Conservation (phyloP, 2,797 vertebrate species). For the Florisuga fusca region DNA sequence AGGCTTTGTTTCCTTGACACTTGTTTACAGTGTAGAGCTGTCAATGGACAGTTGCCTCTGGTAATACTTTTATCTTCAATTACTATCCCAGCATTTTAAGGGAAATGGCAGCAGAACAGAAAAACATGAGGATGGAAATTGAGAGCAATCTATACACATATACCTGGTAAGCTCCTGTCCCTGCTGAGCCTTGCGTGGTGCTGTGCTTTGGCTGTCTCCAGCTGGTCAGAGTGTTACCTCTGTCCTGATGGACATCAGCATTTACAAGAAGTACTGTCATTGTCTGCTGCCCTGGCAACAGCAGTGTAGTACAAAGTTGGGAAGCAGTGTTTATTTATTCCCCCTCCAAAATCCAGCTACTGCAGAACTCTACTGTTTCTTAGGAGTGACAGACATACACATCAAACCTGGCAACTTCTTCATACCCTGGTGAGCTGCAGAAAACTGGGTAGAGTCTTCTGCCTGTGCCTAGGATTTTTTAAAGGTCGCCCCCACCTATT, state of each 20-base stretch:
- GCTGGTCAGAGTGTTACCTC: not conserved
- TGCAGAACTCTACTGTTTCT: not conserved
- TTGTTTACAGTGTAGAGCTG: slow-evolving; percentile 2
- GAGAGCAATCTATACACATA: not conserved
- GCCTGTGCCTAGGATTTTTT: not conserved
- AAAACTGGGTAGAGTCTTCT: not conserved
- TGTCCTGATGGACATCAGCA: not conserved
- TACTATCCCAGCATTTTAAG: not conserved
- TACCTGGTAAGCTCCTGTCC: not conserved
- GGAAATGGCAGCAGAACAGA: not conserved
- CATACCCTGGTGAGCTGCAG: not conserved
- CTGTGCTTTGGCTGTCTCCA: not conserved
- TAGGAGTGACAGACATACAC: not conserved
- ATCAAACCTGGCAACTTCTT: not conserved
- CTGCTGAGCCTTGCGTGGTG: not conserved
- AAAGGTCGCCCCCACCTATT: accelerated
- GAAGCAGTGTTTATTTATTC: not conserved
- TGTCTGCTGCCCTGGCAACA: not conserved
- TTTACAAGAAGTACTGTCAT: not conserved
- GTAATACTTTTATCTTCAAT: not conserved
- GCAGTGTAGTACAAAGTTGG: not conserved
- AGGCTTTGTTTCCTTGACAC: slow-evolving; percentile 23
- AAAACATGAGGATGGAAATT: not conserved
- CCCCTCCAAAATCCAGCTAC: not conserved
- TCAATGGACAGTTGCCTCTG: not conserved